Evolutionary conservation across 2,113 vertebrate species (phyloP), one percentile per base, ranked within the genome.

Genomic region (Datnioides undecimradiatus): DNA sequence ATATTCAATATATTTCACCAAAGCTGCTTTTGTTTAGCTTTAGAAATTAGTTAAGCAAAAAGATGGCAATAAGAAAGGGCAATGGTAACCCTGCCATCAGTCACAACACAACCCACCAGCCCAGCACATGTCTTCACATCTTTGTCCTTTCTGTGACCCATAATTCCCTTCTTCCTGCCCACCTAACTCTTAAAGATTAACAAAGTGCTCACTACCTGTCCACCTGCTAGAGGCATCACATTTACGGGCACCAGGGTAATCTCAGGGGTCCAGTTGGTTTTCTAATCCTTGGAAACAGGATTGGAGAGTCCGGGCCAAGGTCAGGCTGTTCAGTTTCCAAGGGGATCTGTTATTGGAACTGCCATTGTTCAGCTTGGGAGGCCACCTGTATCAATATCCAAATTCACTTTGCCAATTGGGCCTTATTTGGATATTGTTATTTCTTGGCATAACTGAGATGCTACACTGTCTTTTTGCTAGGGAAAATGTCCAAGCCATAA

Each of bases 171-270:
- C 91, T 93, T 94, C 92, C 92, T 94, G 90, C 77, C 75, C 73
- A 80, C 87, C 83, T 84, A 80, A 58, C 86, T 85, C 84, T 90
- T 87, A 86, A 91, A 95, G 92, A 93, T 94, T 91, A 93, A 88
- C 91, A 70, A 88, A 86, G 85, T 68, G 48, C 65, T 89, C 85
- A 66, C 84, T 92, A 91, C 90, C 90, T 93, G 89, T 90, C 84
- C 93, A 93, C 93, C 94, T 94, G 93, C 90, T 92, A 51, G 65
- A 93, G 86, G 91, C 90, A 93, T 94, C 91, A 91, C 73, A 52
- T 91, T 91, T 91, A 93, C 77, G 40, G 88, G 80, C 86, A 88
- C 67, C 31, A 1, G 72, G 59, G 73, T 89, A 86, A 92, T 92
- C 83, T 85, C 87, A 75, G 34, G 83, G 86, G 87, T 86, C 90